Conservation (phyloP, 2,888 invertebrate genomes). For the Dinocampus coccinellae region DNA sequence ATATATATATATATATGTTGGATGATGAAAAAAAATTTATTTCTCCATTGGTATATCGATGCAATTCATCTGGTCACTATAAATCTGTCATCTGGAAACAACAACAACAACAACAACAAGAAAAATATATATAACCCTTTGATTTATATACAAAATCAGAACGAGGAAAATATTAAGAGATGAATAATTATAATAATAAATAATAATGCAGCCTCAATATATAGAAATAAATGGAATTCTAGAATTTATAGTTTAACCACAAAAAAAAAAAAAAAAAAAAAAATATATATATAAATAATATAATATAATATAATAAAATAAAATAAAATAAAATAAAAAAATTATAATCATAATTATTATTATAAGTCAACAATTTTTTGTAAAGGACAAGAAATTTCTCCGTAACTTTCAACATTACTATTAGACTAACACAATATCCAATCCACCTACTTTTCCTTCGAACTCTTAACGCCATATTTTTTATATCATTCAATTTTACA, state of each 20-base stretch:
- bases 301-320: not conserved
- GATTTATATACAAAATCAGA: too few relatives aligned
- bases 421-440: not conserved
- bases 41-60: not conserved
- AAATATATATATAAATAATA: not conserved
- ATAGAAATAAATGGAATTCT: too few relatives aligned
- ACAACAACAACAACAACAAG: not conserved
- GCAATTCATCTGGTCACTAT: not conserved
- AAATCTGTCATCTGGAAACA: conserved; percentile 20
- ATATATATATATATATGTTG: too few relatives aligned
- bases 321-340: not conserved
- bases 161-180: too few relatives aligned
- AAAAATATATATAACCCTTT: too few relatives aligned
- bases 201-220: too few relatives aligned
- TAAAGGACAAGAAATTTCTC: not conserved
- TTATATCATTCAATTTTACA: conserved; percentile 24
- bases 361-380: too few relatives aligned
- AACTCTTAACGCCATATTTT: conserved; percentile 14
- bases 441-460: not conserved
- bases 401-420: not conserved
- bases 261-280: not conserved
- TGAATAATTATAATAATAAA: too few relatives aligned
- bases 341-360: too few relatives aligned
- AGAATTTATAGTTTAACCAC: too few relatives aligned
- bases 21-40: conserved; percentile 28